phyloP scores from a whole-genome alignment of 2,888 invertebrate species.

The Formica aserva region DNA sequence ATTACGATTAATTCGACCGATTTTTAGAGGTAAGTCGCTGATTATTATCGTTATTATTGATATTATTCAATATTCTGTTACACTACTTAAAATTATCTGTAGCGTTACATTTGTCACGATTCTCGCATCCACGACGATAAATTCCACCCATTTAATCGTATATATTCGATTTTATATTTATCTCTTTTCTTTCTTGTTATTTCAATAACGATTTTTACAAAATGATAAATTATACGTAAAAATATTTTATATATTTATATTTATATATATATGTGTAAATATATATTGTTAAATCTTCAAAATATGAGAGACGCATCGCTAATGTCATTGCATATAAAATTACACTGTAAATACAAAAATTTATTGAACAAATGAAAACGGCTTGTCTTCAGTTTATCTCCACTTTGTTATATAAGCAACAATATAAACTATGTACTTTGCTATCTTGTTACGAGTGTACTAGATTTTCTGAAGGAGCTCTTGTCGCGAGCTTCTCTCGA shows the following conservation, averaged over 20 bases:
- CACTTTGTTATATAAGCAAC: background rate
- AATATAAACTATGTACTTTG: background rate
- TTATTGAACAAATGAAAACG: background rate
- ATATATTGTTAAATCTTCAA: background rate
- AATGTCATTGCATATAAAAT: conserved; percentile 19
- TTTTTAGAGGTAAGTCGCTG: conserved; percentile 25
- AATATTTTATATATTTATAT: background rate
- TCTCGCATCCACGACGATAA: conserved; percentile 40
- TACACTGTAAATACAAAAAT: background rate
- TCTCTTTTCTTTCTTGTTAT: background rate
- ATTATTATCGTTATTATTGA: background rate
- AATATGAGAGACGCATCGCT: background rate
- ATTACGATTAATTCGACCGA: conserved; percentile 19
- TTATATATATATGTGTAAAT: background rate
- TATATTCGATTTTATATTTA: background rate
- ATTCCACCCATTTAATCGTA: background rate
- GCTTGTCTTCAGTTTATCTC: background rate
- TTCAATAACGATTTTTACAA: background rate
- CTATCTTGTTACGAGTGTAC: background rate
- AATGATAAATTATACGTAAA: background rate
- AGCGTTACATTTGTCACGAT: conserved; percentile 1
- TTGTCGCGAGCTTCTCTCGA: background rate
- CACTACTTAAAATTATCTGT: conserved; percentile 9
- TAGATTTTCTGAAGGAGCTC: conserved; percentile 6
- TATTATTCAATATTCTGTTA: conserved; percentile 11